phyloP scores from a whole-genome alignment of 2,888 invertebrate genomes.

The Oscheius sp. region DNA sequence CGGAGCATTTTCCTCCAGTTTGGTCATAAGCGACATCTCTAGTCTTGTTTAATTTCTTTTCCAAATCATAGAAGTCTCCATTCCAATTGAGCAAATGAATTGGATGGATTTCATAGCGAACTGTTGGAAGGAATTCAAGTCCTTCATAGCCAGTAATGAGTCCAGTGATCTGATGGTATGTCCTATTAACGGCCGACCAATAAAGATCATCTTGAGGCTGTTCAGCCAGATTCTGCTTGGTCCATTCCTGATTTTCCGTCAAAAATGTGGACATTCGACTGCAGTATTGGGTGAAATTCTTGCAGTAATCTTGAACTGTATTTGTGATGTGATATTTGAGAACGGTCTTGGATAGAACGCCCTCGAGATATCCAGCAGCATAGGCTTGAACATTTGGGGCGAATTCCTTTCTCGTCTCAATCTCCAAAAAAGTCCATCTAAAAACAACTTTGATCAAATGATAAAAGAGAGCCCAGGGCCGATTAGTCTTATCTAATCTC shows the following conservation, averaged over 20 bases:
- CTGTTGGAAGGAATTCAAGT: conserved; percentile 42
- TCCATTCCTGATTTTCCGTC: conserved; percentile 60
- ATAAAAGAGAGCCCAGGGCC: neutral
- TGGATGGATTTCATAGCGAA: conserved; percentile 63
- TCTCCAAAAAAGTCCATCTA: conserved; percentile 59
- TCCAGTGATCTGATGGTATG: conserved; percentile 62
- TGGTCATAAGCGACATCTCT: conserved; percentile 57
- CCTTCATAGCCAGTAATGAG: conserved; percentile 57
- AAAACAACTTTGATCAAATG: conserved; percentile 9
- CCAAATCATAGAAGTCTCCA: conserved; percentile 68
- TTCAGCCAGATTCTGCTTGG: conserved; percentile 52
- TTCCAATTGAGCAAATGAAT: conserved; percentile 63
- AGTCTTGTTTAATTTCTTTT: conserved; percentile 69
- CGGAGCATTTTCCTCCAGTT: conserved; percentile 65
- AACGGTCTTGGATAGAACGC: conserved; percentile 56
- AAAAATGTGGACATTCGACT: conserved; percentile 56
- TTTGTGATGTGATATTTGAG: conserved; percentile 57
- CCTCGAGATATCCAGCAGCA: conserved; percentile 67
- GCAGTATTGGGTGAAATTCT: conserved; percentile 65
- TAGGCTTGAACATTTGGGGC: conserved; percentile 64
- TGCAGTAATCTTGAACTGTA: conserved; percentile 61
- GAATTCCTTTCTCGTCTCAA: conserved; percentile 56
- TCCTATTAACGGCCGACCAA: conserved; percentile 66
- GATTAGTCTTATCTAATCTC: conserved; percentile 24
- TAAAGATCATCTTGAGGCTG: conserved; percentile 64